These are phyloP conservation scores for Festucalex cinctus DNA, from an alignment of 2,113 vertebrate genomes.

Conservation along the genomic window DNA sequence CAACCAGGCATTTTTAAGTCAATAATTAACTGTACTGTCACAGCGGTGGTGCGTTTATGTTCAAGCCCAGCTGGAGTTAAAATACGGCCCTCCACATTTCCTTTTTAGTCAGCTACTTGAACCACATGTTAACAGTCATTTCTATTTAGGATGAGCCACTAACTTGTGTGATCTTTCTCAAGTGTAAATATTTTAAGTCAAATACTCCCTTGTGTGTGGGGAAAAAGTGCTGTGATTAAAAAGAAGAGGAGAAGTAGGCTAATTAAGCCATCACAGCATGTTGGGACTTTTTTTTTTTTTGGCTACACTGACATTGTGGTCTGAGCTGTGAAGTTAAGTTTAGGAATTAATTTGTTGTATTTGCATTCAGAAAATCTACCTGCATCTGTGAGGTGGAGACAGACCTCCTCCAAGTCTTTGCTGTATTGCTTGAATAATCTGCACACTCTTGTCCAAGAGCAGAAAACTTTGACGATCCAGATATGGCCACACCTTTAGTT, in stretches of 20 bases:
- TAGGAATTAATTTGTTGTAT: conserved; percentile 39
- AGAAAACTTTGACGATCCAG: conserved; percentile 5
- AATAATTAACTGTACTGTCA: neutral
- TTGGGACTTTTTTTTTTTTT: neutral
- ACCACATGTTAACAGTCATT: neutral
- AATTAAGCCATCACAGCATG: neutral
- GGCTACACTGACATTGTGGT: neutral
- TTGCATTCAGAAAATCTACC: conserved; percentile 13
- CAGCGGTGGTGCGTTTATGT: neutral
- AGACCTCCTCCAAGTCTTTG: neutral
- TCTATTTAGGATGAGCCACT: neutral
- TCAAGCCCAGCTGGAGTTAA: neutral
- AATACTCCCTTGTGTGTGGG: neutral
- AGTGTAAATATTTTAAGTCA: conserved; percentile 4
- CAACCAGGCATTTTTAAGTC: neutral
- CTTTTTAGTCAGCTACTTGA: neutral
- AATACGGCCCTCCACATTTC: neutral
- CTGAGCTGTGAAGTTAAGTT: conserved; percentile 41
- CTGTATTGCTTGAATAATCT: neutral
- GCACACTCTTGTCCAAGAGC: neutral
- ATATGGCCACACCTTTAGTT: neutral
- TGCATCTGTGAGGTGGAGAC: neutral
- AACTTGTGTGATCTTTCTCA: conserved; percentile 1
- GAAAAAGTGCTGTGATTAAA: conserved; percentile 6
- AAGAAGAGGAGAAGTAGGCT: conserved; percentile 2